phyloP scores from a whole-genome alignment of 2,797 vertebrate species.

The Ctenopoma multispine region DNA sequence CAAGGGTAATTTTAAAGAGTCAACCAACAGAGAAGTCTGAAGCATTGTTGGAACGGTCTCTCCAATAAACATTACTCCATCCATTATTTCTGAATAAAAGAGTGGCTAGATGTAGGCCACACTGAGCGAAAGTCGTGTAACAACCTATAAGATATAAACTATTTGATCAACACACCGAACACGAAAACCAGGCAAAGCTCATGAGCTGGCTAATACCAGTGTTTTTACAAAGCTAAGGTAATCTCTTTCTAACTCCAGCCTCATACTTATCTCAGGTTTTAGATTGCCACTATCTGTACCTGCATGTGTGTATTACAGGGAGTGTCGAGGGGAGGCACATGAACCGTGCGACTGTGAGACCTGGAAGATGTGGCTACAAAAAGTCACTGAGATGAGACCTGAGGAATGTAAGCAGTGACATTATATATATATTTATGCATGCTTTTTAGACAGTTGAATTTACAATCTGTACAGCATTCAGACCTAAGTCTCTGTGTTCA shows the following conservation, averaged over 20 bases:
- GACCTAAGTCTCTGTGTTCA: background rate
- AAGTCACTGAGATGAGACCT: constrained; percentile 96
- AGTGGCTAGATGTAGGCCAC: background rate
- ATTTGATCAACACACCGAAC: background rate
- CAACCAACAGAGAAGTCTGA: constrained; percentile 4
- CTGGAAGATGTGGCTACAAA: constrained; percentile 98
- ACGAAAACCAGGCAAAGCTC: too few species aligned
- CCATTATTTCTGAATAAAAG: too few species aligned
- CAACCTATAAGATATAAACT: background rate
- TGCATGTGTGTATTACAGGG: constrained; percentile 82
- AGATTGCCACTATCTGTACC: background rate
- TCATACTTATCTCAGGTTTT: too few species aligned
- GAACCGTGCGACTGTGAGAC: constrained; percentile 98
- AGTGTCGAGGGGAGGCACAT: constrained; percentile 97
- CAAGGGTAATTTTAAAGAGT: constrained; percentile 7
- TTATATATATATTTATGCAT: background rate
- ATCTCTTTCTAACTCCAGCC: too few species aligned
- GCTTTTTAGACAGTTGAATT: constrained; percentile 2
- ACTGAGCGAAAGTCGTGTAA: background rate
- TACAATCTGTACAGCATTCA: background rate
- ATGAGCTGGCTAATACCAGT: too few species aligned
- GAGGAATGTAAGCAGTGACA: constrained; percentile 90
- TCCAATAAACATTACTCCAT: too few species aligned
- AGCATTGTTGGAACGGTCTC: constrained; percentile 2
- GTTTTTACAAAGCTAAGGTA: too few species aligned